Evolutionary conservation across 2,797 vertebrate genomes (phyloP).

Genomic region (Poeciliopsis presidionis): DNA sequence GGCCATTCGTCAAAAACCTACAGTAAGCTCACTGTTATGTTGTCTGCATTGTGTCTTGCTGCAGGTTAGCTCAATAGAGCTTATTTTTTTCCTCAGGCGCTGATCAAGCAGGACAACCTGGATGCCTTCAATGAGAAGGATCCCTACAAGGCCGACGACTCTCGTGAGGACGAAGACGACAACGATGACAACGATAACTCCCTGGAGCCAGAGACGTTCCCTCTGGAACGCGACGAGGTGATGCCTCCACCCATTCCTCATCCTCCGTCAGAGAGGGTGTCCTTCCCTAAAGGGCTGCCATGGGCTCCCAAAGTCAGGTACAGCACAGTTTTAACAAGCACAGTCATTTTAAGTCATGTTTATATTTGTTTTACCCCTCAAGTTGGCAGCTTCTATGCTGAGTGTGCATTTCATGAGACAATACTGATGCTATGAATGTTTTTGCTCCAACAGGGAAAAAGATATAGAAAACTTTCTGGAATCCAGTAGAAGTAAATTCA

Average conservation of each 20-base stretch:
- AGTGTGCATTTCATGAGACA: neutral
- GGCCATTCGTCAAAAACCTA: neutral
- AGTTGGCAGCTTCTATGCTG: neutral
- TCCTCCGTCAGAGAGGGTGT: constrained; percentile 89
- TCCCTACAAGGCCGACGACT: constrained; percentile 93
- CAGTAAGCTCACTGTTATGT: neutral
- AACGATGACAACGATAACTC: constrained; percentile 93
- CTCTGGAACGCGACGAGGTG: constrained; percentile 94
- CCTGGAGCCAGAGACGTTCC: constrained; percentile 92
- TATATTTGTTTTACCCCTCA: no score
- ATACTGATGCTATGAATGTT: neutral
- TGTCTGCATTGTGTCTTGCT: neutral
- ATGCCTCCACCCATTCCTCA: constrained; percentile 92
- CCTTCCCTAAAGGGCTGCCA: constrained; percentile 94
- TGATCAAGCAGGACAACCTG: constrained; percentile 98
- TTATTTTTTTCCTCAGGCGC: constrained; percentile 75
- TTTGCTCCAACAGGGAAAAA: constrained; percentile 86
- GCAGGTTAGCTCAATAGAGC: neutral
- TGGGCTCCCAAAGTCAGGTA: constrained; percentile 99
- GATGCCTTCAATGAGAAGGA: constrained; percentile 98
- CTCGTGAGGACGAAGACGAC: constrained; percentile 95
- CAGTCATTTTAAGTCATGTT: neutral
- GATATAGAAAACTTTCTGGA: constrained; percentile 98
- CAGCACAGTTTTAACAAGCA: constrained; percentile 9
- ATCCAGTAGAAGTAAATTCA: constrained; percentile 98